Conservation (phyloP, 2,113 vertebrate genomes). For the Anolis sagrei region DNA sequence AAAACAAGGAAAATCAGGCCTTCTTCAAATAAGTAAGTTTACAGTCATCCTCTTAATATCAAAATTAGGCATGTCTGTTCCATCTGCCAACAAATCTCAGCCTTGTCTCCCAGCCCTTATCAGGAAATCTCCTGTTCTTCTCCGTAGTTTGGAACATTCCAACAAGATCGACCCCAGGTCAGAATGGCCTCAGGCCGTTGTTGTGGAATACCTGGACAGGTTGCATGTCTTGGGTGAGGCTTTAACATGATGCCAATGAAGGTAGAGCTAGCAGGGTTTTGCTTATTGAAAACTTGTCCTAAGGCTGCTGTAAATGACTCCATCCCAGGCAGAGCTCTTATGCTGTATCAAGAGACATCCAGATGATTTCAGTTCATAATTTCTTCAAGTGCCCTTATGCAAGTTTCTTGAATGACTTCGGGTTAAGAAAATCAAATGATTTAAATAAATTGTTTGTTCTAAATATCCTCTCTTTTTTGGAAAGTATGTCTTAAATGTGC, state of each 20-base stretch:
- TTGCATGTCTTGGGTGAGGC: not conserved
- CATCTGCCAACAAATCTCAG: rapidly evolving
- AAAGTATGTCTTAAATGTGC: not conserved
- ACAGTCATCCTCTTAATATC: too few relatives aligned
- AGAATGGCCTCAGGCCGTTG: not conserved
- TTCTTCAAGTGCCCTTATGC: too few relatives aligned
- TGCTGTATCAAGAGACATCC: not conserved
- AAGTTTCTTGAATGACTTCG: not conserved
- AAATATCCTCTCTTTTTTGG: not conserved
- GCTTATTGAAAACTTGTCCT: not conserved
- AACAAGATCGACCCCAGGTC: not conserved
- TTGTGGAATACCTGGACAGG: not conserved
- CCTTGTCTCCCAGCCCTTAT: conserved; percentile 8
- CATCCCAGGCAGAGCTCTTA: not conserved
- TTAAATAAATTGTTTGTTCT: too few relatives aligned
- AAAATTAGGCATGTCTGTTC: too few relatives aligned
- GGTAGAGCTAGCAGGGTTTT: not conserved
- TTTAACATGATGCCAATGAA: not conserved
- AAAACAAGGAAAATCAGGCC: too few relatives aligned
- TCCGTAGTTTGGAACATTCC: not conserved
- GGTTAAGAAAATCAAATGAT: not conserved
- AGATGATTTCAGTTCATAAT: not conserved
- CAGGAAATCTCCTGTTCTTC: conserved; percentile 35
- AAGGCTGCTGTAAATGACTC: not conserved
- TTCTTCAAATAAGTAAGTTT: too few relatives aligned